These are phyloP conservation scores for Seira sanloemensis DNA, from an alignment of 2,888 invertebrate genomes.

Conservation along the genomic window DNA sequence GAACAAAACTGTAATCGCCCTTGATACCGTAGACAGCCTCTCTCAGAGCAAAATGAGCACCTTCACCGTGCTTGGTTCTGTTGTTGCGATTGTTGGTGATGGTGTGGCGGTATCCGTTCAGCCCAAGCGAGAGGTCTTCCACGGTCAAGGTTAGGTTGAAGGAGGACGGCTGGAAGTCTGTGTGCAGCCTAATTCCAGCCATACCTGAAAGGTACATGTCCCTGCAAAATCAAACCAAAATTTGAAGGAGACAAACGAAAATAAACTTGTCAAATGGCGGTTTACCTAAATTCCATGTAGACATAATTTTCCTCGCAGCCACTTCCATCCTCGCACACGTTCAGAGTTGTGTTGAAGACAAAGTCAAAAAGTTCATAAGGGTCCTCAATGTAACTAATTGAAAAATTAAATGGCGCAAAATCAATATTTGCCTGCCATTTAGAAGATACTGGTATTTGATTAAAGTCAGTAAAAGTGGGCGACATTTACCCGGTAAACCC, in stretches of 20 bases:
- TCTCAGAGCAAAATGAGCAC: not conserved
- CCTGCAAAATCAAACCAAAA: not conserved
- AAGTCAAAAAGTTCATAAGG: conserved; percentile 25
- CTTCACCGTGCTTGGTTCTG: not conserved
- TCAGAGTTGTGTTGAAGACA: not conserved
- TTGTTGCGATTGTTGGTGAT: conserved; percentile 20
- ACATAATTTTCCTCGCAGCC: conserved; percentile 20
- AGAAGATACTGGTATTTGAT: too few relatives aligned
- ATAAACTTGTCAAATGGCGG: not conserved
- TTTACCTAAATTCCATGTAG: conserved; percentile 36
- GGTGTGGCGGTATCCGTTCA: conserved; percentile 20
- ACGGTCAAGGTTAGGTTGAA: not conserved
- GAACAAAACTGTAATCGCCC: conserved; percentile 17
- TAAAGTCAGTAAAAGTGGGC: too few relatives aligned
- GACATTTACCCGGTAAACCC: not conserved
- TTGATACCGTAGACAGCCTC: conserved; percentile 22
- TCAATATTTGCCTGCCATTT: too few relatives aligned
- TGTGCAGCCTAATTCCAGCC: not conserved
- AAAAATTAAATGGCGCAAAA: too few relatives aligned
- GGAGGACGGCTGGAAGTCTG: not conserved
- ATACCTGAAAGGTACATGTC: not conserved
- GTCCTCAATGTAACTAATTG: too few relatives aligned
- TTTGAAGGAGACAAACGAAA: too few relatives aligned
- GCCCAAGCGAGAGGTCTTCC: not conserved
- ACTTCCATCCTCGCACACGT: not conserved